A percentile compares a stretch with the other conserved stretches of the same genome.
These are phyloP conservation scores for Embiotoca jacksoni DNA, from an alignment of 2,113 vertebrate species.

Conservation along the genomic window DNA sequence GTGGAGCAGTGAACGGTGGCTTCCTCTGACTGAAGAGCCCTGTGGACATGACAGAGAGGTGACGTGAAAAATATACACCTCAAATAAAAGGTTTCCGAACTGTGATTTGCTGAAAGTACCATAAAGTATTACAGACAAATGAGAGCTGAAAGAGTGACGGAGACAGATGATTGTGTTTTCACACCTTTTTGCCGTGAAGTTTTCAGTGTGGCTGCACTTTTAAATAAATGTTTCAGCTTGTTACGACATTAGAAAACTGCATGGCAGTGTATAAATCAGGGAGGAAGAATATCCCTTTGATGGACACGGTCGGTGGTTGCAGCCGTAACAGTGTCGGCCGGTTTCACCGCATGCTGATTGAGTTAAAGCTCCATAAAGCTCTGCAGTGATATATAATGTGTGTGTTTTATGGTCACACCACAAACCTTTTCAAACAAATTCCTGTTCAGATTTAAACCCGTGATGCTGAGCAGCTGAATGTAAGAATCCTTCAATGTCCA, in stretches of 20 bases:
- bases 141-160: conserved; percentile 4
- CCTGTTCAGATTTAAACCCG: too few relatives aligned
- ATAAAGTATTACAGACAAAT: conserved; percentile 17
- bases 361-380: too few relatives aligned
- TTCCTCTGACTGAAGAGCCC: conserved; percentile 38
- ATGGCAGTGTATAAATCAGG: not conserved
- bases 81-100: conserved; percentile 40
- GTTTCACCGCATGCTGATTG: too few relatives aligned
- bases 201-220: not conserved
- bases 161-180: conserved; percentile 36
- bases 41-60: conserved; percentile 42
- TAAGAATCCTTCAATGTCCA: too few relatives aligned
- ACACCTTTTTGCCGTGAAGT: conserved; percentile 14
- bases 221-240: too few relatives aligned
- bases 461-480: too few relatives aligned
- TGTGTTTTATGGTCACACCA: too few relatives aligned
- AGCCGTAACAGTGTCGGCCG: too few relatives aligned
- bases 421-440: too few relatives aligned
- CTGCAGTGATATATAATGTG: too few relatives aligned
- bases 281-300: too few relatives aligned
- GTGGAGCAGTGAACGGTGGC: not conserved
- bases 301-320: too few relatives aligned
- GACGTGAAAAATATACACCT: conserved; percentile 26
- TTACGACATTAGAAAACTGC: not conserved
- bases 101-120: conserved; percentile 32